Conservation (phyloP, 2,113 vertebrate genomes). For the Macroglossus sobrinus region DNA sequence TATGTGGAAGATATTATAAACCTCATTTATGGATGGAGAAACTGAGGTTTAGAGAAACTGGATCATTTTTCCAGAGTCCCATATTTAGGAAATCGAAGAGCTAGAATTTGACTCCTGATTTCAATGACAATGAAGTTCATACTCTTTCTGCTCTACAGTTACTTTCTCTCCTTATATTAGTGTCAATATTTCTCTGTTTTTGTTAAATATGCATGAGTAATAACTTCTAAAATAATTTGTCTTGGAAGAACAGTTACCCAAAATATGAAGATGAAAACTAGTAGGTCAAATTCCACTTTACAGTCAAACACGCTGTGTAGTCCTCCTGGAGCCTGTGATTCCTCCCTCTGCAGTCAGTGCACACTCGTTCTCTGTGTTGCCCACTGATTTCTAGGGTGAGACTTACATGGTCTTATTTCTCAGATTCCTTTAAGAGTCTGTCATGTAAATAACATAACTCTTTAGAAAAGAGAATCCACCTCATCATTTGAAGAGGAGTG, state of each 20-base stretch:
- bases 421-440: background rate
- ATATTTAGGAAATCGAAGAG: background rate
- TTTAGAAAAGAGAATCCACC: background rate
- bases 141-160: background rate
- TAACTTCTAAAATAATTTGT: constrained; percentile 5
- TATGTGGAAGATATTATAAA: background rate
- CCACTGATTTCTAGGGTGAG: background rate
- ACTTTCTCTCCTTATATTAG: background rate
- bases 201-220: background rate
- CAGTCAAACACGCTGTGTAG: background rate
- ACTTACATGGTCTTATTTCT: background rate
- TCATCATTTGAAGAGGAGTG: background rate
- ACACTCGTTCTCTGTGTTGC: background rate
- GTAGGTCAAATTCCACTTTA: background rate
- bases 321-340: background rate
- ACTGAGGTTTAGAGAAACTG: background rate
- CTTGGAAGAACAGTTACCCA: background rate
- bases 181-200: background rate
- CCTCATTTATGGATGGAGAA: background rate
- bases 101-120: background rate
- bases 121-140: background rate
- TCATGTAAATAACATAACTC: background rate
- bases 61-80: background rate
- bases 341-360: background rate
- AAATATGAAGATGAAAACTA: background rate